Evolutionary conservation across 1,140 invertebrate genomes (phyloP), one percentile per base, ranked within the genome.

Genomic region (Drosophila arizonae): DNA sequence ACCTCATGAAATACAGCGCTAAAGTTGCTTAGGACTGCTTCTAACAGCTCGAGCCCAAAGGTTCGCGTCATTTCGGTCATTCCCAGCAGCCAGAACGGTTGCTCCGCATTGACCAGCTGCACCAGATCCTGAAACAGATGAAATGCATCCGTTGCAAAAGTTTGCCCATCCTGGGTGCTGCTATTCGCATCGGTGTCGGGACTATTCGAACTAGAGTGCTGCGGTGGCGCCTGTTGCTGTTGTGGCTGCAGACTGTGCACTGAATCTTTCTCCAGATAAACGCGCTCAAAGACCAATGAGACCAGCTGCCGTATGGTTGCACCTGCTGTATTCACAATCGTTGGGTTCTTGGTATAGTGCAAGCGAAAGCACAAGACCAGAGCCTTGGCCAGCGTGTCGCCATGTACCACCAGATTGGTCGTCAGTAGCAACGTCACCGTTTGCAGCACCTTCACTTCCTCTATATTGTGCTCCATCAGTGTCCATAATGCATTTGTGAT

Each of bases 31-130:
- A 99, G 93, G 54, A 99, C 96, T 0, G 97, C 97, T 92, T 99
- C 98, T 51, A 99, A 91, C 21, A 99, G 92, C 92, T 99, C 98
- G 65, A 99, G 92, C 6, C 98, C 98, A 93, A 99, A 99, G 2
- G 98, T 99, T 77, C 98, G 94, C 3, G 97, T 98, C 95, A 99
- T 99, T 93, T 99, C 98, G 6, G 97, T 97, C 92, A 99, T 97
- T 6, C 97, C 98, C 15, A 96, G 94, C 41, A 99, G 92, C 98
- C 98, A 99, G 76, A 95, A 95, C 0, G 98, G 97, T 89, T 98
- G 96, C 92, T 99, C 98, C 6, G 97, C 97, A 93, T 99, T 99
- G 2, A 99, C 97, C 60, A 99, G 92, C 87, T 98, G 97, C 51
- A 99, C 98, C 73, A 99, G 94, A 93, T 99, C 98, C 95, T 99